phyloP scores from a whole-genome alignment of 30 jellyfish, hydroid and myxozoan species.

The Turritopsis rubra region DNA sequence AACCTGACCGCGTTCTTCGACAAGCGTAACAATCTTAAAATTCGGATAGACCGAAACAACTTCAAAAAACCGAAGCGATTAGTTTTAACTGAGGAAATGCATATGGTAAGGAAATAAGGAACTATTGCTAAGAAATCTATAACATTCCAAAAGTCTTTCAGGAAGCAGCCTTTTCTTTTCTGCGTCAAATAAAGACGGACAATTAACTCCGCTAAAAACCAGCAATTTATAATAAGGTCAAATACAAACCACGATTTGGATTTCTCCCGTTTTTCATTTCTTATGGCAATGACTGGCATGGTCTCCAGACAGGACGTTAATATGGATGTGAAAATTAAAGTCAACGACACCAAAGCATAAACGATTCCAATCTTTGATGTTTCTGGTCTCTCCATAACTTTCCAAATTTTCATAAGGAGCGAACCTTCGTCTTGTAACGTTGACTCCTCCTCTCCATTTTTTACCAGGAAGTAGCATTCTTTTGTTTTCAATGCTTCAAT shows the following conservation, averaged over 20 bases:
- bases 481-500: conserved; percentile 47
- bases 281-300: conserved; percentile 19
- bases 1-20: conserved; percentile 43
- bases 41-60: conserved; percentile 38
- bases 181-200: conserved; percentile 36
- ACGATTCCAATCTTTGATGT: conserved; percentile 39
- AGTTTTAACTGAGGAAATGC: neutral
- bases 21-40: conserved; percentile 61
- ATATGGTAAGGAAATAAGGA: conserved; percentile 31
- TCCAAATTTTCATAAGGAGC: conserved; percentile 37
- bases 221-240: conserved; percentile 38
- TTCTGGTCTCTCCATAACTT: conserved; percentile 50
- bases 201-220: conserved; percentile 43
- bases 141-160: conserved; percentile 31
- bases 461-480: conserved; percentile 33
- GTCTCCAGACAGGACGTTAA: conserved; percentile 56
- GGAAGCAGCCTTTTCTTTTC: conserved; percentile 26
- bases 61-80: conserved; percentile 30
- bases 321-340: conserved; percentile 35
- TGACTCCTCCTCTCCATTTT: neutral
- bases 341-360: conserved; percentile 18
- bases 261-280: neutral
- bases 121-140: conserved; percentile 51
- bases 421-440: neutral
- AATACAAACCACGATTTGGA: conserved; percentile 10